phyloP scores from a whole-genome alignment of 2,113 vertebrate genomes.

The Pelvicachromis taeniatus region DNA sequence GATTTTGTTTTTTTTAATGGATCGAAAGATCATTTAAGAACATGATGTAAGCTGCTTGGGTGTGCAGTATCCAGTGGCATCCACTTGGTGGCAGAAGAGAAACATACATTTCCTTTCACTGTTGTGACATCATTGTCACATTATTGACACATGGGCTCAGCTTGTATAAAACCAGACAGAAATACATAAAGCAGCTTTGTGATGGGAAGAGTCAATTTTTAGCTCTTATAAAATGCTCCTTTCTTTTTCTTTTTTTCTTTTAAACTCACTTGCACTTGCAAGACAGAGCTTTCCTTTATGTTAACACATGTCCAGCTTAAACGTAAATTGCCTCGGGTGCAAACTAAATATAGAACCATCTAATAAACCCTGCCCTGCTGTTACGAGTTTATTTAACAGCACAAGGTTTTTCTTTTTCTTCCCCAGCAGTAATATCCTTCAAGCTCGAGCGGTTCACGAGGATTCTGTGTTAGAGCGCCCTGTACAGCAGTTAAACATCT shows the following conservation, averaged over 20 bases:
- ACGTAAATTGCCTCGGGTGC: conserved; percentile 24
- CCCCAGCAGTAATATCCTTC: conserved; percentile 23
- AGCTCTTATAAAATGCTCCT: conserved; percentile 20
- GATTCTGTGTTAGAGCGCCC: not conserved
- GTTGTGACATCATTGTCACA: conserved; percentile 28
- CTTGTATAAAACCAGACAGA: conserved; percentile 47
- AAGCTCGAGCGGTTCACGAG: conserved; percentile 11
- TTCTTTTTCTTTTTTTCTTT: not conserved
- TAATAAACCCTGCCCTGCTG: conserved; percentile 46
- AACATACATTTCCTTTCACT: conserved; percentile 15
- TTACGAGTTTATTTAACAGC: conserved; percentile 50
- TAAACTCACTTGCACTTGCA: not conserved
- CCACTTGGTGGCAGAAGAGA: conserved; percentile 70
- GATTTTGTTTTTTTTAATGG: not conserved
- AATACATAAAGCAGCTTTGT: conserved; percentile 46
- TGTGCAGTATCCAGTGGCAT: conserved; percentile 21
- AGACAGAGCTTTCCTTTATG: conserved; percentile 16
- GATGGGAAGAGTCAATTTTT: conserved; percentile 48
- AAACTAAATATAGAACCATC: conserved; percentile 54
- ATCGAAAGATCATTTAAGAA: not conserved
- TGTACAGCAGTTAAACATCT: conserved; percentile 10
- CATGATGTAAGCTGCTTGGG: not conserved
- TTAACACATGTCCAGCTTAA: not conserved
- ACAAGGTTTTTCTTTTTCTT: conserved; percentile 32
- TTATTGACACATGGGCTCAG: conserved; percentile 18